Conservation (phyloP, 1,140 invertebrate genomes). For the Cyclina sinensis region DNA sequence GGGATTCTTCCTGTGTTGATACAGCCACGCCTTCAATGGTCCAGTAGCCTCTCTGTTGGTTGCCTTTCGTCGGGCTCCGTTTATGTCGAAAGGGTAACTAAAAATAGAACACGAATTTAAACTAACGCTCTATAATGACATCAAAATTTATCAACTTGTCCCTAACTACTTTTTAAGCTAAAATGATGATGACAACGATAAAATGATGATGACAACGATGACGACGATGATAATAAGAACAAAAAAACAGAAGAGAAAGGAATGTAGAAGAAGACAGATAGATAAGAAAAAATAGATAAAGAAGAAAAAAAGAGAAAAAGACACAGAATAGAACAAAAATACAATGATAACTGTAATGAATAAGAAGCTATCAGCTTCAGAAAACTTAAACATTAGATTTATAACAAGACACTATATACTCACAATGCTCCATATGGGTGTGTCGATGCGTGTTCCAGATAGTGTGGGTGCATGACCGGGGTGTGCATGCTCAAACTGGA, state of each 20-base stretch:
- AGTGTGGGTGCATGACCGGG: constrained; percentile 8
- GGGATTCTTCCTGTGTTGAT: constrained; percentile 99
- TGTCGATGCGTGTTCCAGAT: constrained; percentile 22
- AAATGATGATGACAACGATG: not conserved
- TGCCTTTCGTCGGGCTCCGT: constrained; percentile 96
- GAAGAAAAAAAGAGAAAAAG: no score
- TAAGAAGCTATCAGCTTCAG: no score
- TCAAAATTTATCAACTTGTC: no score
- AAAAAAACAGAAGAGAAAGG: no score
- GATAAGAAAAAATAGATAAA: no score
- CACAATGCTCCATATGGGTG: constrained; percentile 49
- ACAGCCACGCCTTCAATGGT: constrained; percentile 98
- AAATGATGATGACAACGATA: not conserved
- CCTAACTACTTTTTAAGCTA: no score
- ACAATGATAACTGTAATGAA: no score
- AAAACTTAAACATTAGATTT: no score
- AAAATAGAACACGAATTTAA: constrained; percentile 44
- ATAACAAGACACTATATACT: constrained; percentile 19
- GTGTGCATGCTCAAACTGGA: not conserved
- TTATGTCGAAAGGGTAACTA: constrained; percentile 96
- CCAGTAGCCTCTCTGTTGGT: constrained; percentile 98
- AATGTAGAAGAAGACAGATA: no score
- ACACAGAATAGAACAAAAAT: no score
- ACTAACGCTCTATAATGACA: no score
- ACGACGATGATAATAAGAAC: no score